A percentile compares a stretch with the other conserved stretches of the same genome.
These are phyloP conservation scores for Galemys pyrenaicus DNA, from an alignment of 2,113 vertebrate genomes.

Conservation along the genomic window DNA sequence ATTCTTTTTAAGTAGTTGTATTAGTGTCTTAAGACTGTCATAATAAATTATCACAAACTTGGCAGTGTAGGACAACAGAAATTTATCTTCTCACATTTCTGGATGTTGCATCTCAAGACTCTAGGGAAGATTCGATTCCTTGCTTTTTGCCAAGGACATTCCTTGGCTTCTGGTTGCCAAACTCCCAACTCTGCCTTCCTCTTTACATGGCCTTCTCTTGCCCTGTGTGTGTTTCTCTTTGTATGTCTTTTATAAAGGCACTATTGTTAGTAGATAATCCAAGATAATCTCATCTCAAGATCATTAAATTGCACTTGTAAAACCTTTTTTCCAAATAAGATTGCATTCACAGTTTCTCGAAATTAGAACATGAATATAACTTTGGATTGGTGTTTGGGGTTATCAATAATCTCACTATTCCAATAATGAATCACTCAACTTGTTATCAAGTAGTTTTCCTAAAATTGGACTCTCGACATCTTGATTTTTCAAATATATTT, in stretches of 20 bases:
- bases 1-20: not conserved
- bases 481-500: slow-evolving; percentile 5
- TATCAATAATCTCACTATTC: not conserved
- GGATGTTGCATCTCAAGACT: not conserved
- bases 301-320: not conserved
- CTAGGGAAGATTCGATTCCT: not conserved
- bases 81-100: not conserved
- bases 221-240: not conserved
- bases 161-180: not conserved
- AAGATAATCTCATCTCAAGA: not conserved
- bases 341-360: not conserved
- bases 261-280: not conserved
- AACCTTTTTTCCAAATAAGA: not conserved
- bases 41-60: not conserved
- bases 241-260: not conserved
- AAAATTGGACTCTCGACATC: not conserved
- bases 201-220: not conserved
- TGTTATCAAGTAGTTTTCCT: not conserved
- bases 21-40: not conserved
- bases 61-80: not conserved
- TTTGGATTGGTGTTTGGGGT: not conserved
- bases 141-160: not conserved
- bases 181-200: not conserved
- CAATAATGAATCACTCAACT: not conserved
- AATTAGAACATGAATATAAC: not conserved